Evolutionary conservation across 2,113 vertebrate species (phyloP), one percentile per base, ranked within the genome.

Genomic region (Empidonax traillii): DNA sequence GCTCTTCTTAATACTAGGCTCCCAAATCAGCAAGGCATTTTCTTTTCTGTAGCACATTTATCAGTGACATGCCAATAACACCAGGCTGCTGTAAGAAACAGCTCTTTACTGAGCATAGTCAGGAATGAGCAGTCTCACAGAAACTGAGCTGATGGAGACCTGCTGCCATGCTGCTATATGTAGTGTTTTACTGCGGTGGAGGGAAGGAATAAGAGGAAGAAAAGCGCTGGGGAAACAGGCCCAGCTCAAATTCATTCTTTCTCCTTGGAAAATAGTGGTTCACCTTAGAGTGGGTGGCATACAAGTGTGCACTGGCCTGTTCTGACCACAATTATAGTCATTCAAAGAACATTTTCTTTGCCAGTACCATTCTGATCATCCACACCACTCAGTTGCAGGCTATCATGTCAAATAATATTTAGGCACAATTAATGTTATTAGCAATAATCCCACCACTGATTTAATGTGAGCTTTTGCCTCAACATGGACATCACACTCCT

Each of bases 181-280:
- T 1, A 20, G 30, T 0, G 9, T 3, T 67, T 27, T 18, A 13
- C 21, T 31, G 31, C 1, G 24, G 11, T 0, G 6, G 3, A 19
- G 23, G 33, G 20, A 58, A 31, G 37, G 16, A 94, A 14, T 24
- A 53, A 10, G 14, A 58, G 56, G 17, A 62, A 16, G 56, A 39
- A 79, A 33, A 68, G 39, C 14, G 19, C 66, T 43, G 44, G 39
- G 43, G n/a, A 72, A 72, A 31, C 47, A 67, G 20, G 12, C 24
- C 58, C 44, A 56, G 53, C 44, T 83, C 49, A 31, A 76, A 1
- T 10, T 67, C 61, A 37, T 56, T 27, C 63, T 73, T 31, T 39
- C 19, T 31, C 44, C 41, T 6, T 5, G 17, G 41, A 53, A 74
- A 69, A 33, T 18, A 39, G 22, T 52, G 35, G 35, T 7, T 88